Evolutionary conservation across 1,140 invertebrate species (phyloP), one percentile per base, ranked within the genome.

Genomic region (Coptotermes formosanus): DNA sequence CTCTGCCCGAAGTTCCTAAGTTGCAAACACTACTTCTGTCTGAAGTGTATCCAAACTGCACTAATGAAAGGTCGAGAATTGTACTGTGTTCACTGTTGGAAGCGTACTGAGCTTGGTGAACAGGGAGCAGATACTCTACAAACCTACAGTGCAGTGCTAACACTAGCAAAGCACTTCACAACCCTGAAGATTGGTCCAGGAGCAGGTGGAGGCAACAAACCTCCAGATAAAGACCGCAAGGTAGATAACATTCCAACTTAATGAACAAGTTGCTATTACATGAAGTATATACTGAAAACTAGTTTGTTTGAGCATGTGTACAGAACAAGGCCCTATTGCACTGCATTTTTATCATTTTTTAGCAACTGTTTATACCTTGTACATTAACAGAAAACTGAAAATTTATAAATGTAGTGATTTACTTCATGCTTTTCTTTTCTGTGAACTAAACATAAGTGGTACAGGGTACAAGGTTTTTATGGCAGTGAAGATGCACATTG

Each of bases 21-120:
- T 82, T 96, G 95, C 91, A 95, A 94, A 89, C 95, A 96, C 89
- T 94, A 94, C 89, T 95, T 95, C 90, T 96, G 96, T 89, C 91
- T 95, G 87, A 93, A 94, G 86, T 96, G 96, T 90, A 93, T 95
- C 88, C 93, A 94, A 86, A 93, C 93, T 86, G 93, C 93, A 88
- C 91, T 95, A 88, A 91, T 92, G 85, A 94, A 93, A 88, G 94
- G 92, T 55, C 91, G 92, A 83, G 94, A 94, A 87, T 90, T 95
- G 83, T 93, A 93, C 88, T 96, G 95, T 88, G 92, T 93, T 30
- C 93, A 95, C 88, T 95, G 94, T 89, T 95, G 93, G 93, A 95
- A 95, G 89, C 92, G 92, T 81, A 94, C 93, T 52, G 93, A 94
- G 85, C 89, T 95, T 59, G 93, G 93, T 32, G 92, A 92, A 52